Conservation (phyloP, 1,140 invertebrate genomes). For the Macrocentrus cingulum region DNA sequence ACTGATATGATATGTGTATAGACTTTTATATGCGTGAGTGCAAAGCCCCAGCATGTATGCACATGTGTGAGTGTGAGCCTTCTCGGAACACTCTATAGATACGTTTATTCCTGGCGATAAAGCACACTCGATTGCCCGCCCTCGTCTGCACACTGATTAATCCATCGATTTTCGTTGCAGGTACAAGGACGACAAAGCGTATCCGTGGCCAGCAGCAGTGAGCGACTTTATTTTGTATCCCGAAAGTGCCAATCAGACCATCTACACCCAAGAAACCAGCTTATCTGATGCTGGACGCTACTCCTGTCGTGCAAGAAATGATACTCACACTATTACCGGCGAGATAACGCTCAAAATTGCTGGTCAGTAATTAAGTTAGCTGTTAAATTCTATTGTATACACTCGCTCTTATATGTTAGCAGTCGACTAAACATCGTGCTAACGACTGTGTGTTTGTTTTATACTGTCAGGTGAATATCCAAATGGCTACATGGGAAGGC, state of each 20-base stretch:
- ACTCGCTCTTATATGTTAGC: background rate
- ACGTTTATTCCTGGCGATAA: constrained; percentile 26
- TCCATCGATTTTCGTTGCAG: constrained; percentile 54
- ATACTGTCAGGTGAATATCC: constrained; percentile 48
- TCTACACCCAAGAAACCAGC: constrained; percentile 68
- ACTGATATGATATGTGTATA: too few relatives aligned
- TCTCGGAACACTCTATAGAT: constrained; percentile 21
- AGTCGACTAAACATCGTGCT: background rate
- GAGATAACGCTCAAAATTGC: constrained; percentile 67
- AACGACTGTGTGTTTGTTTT: constrained; percentile 17
- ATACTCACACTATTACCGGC: constrained; percentile 66
- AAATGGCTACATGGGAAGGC: constrained; percentile 55
- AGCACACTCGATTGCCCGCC: constrained; percentile 24
- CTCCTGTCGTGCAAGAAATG: constrained; percentile 71
- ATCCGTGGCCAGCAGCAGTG: constrained; percentile 70
- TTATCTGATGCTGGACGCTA: constrained; percentile 70
- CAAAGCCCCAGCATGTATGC: background rate
- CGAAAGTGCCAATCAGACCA: constrained; percentile 76
- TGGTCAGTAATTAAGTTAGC: constrained; percentile 60
- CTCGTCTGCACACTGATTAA: background rate
- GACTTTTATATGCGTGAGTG: too few relatives aligned
- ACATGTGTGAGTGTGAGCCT: background rate
- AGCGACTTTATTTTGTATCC: constrained; percentile 74
- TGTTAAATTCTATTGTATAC: background rate
- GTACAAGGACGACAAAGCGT: constrained; percentile 74